A percentile compares a stretch with the other conserved stretches of the same genome.
Evolutionary conservation across 2,797 vertebrate genomes (phyloP).

Genomic region (Anas bernieri): DNA sequence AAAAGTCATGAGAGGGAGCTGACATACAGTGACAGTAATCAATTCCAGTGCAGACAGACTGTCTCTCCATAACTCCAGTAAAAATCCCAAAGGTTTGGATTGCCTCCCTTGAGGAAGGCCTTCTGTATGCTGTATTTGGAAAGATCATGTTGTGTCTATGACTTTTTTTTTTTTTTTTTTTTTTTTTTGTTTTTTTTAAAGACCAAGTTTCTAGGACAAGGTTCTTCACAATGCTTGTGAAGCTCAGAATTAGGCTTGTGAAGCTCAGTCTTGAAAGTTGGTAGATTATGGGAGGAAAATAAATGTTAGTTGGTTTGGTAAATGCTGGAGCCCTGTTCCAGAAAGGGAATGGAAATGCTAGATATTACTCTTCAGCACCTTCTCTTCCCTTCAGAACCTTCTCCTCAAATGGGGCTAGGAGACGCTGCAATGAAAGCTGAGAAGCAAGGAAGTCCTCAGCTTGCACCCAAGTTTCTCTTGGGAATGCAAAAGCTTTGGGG

Average conservation of each 20-base stretch:
- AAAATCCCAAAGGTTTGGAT: slow-evolving; percentile 54
- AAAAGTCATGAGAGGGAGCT: slow-evolving; percentile 29
- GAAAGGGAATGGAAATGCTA: neutral
- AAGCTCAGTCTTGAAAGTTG: neutral
- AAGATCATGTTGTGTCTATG: neutral
- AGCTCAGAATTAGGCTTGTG: neutral
- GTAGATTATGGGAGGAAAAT: neutral
- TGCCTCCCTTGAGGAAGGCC: slow-evolving; percentile 11
- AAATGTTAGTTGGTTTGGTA: neutral
- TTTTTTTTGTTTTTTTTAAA: neutral
- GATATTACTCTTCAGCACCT: neutral
- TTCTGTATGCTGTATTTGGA: slow-evolving; percentile 16
- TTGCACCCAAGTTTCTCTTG: neutral
- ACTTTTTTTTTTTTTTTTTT: neutral
- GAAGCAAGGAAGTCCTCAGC: neutral
- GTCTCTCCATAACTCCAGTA: slow-evolving; percentile 25
- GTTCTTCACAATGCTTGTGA: too few relatives aligned
- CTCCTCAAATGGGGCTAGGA: neutral
- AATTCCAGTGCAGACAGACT: slow-evolving; percentile 67
- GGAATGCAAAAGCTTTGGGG: neutral
- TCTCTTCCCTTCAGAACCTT: neutral
- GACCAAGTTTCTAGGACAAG: neutral
- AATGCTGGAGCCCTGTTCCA: neutral
- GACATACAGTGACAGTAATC: slow-evolving; percentile 68
- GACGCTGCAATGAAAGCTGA: neutral